Evolutionary conservation across 2,113 vertebrate species (phyloP), one percentile per base, ranked within the genome.

Genomic region (Myocastor coypus): DNA sequence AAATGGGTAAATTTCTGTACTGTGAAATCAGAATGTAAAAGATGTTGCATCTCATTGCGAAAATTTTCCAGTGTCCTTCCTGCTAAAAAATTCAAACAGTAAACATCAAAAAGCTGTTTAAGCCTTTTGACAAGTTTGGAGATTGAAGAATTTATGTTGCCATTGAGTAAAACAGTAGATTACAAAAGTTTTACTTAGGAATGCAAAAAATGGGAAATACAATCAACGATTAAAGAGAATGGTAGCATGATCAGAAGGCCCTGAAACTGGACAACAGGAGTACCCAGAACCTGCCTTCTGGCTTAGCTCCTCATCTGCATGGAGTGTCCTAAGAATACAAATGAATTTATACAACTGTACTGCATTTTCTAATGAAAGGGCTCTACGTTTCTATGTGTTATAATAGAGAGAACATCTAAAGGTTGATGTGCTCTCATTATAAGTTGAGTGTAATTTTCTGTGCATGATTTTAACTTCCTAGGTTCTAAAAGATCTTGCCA

Each of bases 401-500:
- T 24, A 71, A 42, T 71, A 42, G 10, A 86, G 17, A 17, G 20
- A 69, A 52, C 12, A 84, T 42, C n/a, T 37, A 80, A 84, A 96
- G 59, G 11, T 83, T 63, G 16, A 30, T 1, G 12, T 66, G 5
- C 1, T 42, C 32, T 52, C 28, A 80, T 81, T 83, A 73, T 61
- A 34, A 78, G 52, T 32, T 84, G 46, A 89, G 87, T 66, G 5
- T n/a, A 64, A 78, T 75, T 92, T 92, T 84, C 12, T 73, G 16
- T 66, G 42, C n/a, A 84, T 55, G 24, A 40, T 83, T 93, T 93
- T 87, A 89, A 84, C 42, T 95, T 86, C 24, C 37, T 73, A 5
- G 19, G 82, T 89, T 10, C 37, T 87, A 71, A 93, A 95, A 87
- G 20, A 61, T 93, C 42, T 87, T 80, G 16, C 69, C 85, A 93